Evolutionary conservation across 2,797 vertebrate genomes (phyloP).

Genomic region (Oceanodroma leucorhoa): DNA sequence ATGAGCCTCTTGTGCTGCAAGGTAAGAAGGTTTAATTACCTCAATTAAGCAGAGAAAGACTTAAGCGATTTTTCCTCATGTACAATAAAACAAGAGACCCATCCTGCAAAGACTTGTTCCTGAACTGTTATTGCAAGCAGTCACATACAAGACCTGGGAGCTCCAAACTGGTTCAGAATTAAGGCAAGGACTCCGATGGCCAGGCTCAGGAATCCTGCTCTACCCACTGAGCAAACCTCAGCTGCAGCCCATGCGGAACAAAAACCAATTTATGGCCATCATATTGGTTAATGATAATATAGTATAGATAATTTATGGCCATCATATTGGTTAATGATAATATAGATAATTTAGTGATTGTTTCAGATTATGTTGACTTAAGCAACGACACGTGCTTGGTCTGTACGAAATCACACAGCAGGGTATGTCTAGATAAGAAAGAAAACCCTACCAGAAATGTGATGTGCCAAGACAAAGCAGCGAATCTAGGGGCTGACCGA

Average conservation of each 20-base stretch:
- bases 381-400: accelerated
- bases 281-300: accelerated
- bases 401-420: neutral
- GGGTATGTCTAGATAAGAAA: accelerated
- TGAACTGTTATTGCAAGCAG: neutral
- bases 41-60: conserved; percentile 47
- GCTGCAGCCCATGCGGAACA: neutral
- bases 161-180: neutral
- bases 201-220: neutral
- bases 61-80: neutral
- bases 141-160: neutral
- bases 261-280: neutral
- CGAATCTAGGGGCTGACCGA: accelerated
- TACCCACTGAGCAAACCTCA: neutral
- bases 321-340: neutral
- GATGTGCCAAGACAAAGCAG: neutral
- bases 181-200: neutral
- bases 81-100: conserved; percentile 29
- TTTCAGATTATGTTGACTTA: neutral
- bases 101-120: conserved; percentile 50
- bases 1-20: conserved; percentile 30
- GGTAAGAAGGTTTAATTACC: conserved; percentile 51
- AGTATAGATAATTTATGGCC: neutral
- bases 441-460: accelerated
- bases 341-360: neutral